phyloP scores from a whole-genome alignment of 2,797 vertebrate genomes.

The Tauraco hartlaubi region DNA sequence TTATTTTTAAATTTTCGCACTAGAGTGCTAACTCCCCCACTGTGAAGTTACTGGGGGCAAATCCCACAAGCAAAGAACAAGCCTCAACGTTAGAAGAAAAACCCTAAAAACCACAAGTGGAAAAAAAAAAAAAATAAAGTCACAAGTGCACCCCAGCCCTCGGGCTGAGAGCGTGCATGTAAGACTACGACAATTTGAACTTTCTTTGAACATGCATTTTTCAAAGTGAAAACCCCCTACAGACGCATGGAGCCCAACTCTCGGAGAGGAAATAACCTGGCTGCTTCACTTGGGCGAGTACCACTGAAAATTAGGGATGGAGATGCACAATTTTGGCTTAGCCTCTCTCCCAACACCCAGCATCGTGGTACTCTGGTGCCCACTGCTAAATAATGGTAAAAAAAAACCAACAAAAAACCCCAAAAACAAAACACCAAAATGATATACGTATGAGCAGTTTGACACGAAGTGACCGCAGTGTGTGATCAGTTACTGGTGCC shows the following conservation, averaged over 20 bases:
- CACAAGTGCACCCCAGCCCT: constrained; percentile 19
- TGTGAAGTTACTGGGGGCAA: background rate
- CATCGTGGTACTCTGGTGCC: constrained; percentile 49
- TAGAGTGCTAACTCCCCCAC: background rate
- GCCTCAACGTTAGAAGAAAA: constrained; percentile 6
- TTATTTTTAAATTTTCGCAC: background rate
- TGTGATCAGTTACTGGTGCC: constrained; percentile 61
- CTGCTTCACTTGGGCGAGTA: constrained; percentile 52
- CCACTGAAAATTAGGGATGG: constrained; percentile 47
- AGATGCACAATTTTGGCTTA: constrained; percentile 28
- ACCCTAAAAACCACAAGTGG: constrained; percentile 9
- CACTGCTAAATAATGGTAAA: constrained; percentile 4
- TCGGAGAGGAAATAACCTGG: constrained; percentile 37
- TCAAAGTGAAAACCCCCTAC: background rate
- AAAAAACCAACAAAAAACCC: background rate
- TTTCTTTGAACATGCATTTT: constrained; percentile 54
- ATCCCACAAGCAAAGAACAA: constrained; percentile 59
- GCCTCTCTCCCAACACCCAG: constrained; percentile 18
- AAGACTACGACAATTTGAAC: constrained; percentile 51
- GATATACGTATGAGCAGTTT: constrained; percentile 66
- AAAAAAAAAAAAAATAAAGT: background rate
- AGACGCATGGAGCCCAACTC: background rate
- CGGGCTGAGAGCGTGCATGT: background rate
- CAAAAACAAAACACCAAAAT: background rate
- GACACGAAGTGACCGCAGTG: constrained; percentile 47